Evolutionary conservation across 2,888 invertebrate genomes (phyloP).

Genomic region (Apodemia duryi): DNA sequence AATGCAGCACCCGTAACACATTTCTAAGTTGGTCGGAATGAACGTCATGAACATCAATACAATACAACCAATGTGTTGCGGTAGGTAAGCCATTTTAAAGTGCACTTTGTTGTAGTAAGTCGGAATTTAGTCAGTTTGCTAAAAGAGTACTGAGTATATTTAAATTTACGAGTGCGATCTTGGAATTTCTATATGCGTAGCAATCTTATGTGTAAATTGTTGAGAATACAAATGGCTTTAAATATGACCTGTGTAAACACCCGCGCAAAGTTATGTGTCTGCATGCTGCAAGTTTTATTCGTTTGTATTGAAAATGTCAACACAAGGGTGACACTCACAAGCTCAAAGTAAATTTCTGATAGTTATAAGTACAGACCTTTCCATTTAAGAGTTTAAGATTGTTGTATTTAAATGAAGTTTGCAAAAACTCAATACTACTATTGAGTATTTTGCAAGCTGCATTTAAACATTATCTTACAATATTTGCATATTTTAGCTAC

Average conservation of each 20-base stretch:
- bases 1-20: no score
- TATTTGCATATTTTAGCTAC: no score
- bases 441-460: background rate
- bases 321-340: background rate
- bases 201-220: slow-evolving; percentile 1
- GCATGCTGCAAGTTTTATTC: background rate
- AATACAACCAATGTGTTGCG: no score
- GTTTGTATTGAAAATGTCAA: slow-evolving; percentile 8
- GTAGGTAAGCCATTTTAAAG: no score
- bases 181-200: background rate
- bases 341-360: background rate
- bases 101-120: no score
- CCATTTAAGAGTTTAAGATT: background rate
- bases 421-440: background rate
- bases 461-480: no score
- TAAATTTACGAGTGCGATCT: background rate
- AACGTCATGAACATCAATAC: no score
- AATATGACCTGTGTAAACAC: background rate
- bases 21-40: no score
- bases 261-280: slow-evolving; percentile 1
- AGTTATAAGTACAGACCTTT: background rate
- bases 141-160: background rate
- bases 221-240: background rate
- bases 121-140: no score
- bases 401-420: background rate